A percentile compares a stretch with the other conserved stretches of the same genome.
Evolutionary conservation across 2,113 vertebrate genomes (phyloP).

Genomic region (Sciurus niger): DNA sequence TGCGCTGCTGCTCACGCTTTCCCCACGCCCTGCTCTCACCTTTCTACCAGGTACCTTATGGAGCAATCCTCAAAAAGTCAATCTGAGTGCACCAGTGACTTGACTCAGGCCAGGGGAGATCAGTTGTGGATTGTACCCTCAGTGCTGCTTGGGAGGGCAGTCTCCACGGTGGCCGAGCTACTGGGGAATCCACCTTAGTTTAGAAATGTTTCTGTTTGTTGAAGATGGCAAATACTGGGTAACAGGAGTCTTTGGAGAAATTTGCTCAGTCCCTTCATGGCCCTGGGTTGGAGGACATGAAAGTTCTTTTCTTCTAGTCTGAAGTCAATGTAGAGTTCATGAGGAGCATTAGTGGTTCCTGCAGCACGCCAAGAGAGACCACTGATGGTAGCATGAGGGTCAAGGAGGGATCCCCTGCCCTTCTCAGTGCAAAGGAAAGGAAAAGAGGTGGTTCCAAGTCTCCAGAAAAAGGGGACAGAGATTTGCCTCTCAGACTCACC

Average conservation of each 20-base stretch:
- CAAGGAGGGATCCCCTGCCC: background rate
- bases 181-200: background rate
- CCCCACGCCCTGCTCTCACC: background rate
- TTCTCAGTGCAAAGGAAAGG: conserved; percentile 8
- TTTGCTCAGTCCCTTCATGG: background rate
- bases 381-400: background rate
- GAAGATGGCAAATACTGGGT: background rate
- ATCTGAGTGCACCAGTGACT: background rate
- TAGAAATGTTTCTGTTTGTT: background rate
- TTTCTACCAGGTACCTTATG: background rate
- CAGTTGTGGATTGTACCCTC: accelerated
- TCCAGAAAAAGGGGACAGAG: background rate
- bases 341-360: accelerated
- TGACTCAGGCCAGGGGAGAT: no score
- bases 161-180: background rate
- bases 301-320: background rate
- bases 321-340: background rate
- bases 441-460: background rate
- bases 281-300: background rate
- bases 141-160: background rate
- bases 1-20: background rate
- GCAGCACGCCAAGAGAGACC: background rate
- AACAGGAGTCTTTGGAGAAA: background rate
- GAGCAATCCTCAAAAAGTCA: background rate
- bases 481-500: background rate